Base-by-base conservation (phyloP, 2,797 vertebrate genomes). In the Anolis apletophallus region DNA sequence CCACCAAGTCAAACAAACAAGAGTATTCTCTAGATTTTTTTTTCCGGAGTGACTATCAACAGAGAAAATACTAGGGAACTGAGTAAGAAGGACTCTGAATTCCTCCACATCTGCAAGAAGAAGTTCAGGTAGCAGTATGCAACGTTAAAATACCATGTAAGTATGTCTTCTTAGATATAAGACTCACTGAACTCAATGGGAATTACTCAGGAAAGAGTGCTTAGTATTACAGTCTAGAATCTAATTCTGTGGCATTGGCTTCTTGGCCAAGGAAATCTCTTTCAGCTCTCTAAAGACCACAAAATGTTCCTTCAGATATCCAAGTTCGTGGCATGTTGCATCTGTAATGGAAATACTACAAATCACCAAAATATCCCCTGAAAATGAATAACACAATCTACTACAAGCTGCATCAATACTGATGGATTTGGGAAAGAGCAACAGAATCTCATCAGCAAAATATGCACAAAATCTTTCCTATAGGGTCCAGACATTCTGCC, bases 401-500 rank as follows among this genome's bases (percentile, higher is more conserved):
- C 13, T 3, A 61, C 23, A 61, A 52, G 10, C 3, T 72, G 34
- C 54, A 64, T n/a, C 26, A 34, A 59, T 29, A 77, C 29, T 26
- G 12, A 87, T 3, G n/a, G 17, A 54, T 23, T 26, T 54, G 34
- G n/a, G 50, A 3, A 73, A 52, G 36, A 84, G 14, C 46, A 54
- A 61, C 40, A 79, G 26, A 54, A 64, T 13, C 23, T 79, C 26
- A 26, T 40, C 52, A 32, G 17, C 14, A 17, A 19, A 9, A 12
- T n/a, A 64, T 50, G 16, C 50, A 57, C 55, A 64, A 72, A 64
- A 21, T n/a, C 54, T 9, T 32, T 85, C 54, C 83, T 40, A 1
- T n/a, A 40, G 16, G 40, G 34, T 69, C 71, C 80, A 87, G 83
- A 54, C 0, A 6, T 80, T 90, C 75, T 85, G 92, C 74, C 81